phyloP scores from a whole-genome alignment of 37 sponge, comb jelly and placozoan species.

The Amphimedon queenslandica region DNA sequence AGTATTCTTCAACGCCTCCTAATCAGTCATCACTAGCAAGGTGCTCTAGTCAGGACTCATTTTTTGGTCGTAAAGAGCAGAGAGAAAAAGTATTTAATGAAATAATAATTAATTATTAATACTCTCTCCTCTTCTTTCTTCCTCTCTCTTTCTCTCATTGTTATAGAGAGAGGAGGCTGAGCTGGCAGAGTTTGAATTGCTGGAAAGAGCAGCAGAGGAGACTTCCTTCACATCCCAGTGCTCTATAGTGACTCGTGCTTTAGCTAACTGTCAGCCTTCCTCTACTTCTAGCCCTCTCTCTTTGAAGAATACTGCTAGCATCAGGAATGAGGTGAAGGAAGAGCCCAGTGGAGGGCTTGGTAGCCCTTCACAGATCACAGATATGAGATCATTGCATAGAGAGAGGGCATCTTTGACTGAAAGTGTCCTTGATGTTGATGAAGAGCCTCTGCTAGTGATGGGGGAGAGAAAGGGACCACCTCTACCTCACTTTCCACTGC shows the following conservation, averaged over 20 bases:
- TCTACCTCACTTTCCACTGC: background rate
- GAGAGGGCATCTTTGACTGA: background rate
- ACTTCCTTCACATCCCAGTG: constrained; percentile 55
- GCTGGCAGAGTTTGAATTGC: constrained; percentile 75
- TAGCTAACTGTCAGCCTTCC: background rate
- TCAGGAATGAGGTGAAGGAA: background rate
- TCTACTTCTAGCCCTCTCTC: background rate
- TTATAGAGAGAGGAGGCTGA: constrained; percentile 67
- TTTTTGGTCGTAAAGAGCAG: constrained; percentile 39
- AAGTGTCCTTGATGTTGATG: background rate
- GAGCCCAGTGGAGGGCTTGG: background rate
- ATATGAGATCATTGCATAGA: background rate
- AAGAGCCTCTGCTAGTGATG: background rate
- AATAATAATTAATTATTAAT: no score
- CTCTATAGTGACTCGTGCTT: constrained; percentile 21
- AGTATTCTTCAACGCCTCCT: background rate
- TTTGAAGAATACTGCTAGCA: background rate
- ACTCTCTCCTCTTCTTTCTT: no score
- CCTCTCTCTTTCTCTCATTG: no score
- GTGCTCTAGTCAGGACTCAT: constrained; percentile 75
- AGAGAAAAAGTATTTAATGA: constrained; percentile 45
- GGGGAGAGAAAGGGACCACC: background rate
- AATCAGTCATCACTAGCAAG: constrained; percentile 11
- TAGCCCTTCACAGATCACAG: background rate
- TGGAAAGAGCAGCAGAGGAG: constrained; percentile 58